A percentile compares a stretch with the other conserved stretches of the same genome.
phyloP scores from a whole-genome alignment of 2,888 invertebrate genomes.

The Acleris literana region DNA sequence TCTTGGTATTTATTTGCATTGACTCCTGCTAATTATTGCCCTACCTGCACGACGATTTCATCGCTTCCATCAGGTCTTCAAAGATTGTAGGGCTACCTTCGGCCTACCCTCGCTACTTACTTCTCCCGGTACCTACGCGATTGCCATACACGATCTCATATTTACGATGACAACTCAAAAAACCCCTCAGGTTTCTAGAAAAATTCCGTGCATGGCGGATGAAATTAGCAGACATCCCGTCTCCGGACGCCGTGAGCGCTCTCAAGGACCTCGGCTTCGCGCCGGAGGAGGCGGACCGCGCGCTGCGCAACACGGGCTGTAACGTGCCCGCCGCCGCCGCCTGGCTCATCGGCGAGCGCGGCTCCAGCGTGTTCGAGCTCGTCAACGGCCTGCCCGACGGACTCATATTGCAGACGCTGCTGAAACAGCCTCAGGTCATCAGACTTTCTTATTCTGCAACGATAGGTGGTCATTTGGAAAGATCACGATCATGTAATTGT shows the following conservation, averaged over 20 bases:
- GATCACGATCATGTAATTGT: no score
- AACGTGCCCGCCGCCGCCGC: constrained; percentile 76
- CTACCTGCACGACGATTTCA: no score
- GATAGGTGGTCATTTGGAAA: no score
- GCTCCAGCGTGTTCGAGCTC: constrained; percentile 73
- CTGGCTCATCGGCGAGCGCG: constrained; percentile 72
- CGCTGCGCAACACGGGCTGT: constrained; percentile 65
- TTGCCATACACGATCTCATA: no score
- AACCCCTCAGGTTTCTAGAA: constrained; percentile 56
- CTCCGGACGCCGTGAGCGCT: constrained; percentile 57
- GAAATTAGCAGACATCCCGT: constrained; percentile 65
- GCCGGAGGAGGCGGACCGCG: constrained; percentile 62
- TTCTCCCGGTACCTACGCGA: no score
- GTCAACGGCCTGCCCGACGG: constrained; percentile 73
- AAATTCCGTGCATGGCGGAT: constrained; percentile 71
- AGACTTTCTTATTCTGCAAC: no score
- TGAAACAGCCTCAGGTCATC: constrained; percentile 64
- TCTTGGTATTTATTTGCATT: no score
- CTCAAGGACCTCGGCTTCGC: constrained; percentile 69
- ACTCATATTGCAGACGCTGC: constrained; percentile 63
- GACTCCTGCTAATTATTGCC: no score
- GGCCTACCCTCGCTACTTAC: no score
- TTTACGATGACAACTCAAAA: no score
- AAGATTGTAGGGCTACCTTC: no score
- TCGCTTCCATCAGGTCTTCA: no score